phyloP scores from a whole-genome alignment of 2,113 vertebrate species.

The Hemicordylus capensis region DNA sequence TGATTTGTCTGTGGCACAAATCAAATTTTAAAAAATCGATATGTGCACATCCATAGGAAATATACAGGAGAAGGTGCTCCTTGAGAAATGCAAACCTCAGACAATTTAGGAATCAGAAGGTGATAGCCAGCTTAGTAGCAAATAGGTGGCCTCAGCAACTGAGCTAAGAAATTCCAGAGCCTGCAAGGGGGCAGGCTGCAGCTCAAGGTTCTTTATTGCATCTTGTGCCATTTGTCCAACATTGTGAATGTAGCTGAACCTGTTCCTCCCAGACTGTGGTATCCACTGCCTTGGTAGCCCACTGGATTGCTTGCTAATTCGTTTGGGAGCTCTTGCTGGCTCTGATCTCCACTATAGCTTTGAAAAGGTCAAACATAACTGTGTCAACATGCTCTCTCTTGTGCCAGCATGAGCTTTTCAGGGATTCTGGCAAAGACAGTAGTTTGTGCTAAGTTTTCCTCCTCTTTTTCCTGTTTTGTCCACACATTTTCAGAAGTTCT shows the following conservation, averaged over 20 bases:
- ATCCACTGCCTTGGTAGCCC: background rate
- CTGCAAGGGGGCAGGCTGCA: background rate
- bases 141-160: no score
- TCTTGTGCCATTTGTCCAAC: background rate
- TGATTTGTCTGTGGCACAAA: no score
- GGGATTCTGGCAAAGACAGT: background rate
- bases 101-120: no score
- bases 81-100: no score
- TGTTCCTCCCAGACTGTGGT: background rate
- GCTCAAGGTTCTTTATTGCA: background rate
- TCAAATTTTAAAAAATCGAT: no score
- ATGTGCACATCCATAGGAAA: no score
- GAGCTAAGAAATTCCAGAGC: no score
- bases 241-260: background rate
- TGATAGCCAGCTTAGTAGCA: no score
- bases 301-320: background rate
- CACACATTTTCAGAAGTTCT: background rate
- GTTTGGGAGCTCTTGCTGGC: background rate
- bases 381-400: background rate
- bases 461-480: background rate
- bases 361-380: background rate
- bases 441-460: background rate
- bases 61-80: no score
- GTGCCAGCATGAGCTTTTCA: background rate
- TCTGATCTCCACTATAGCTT: background rate